A percentile compares a stretch with the other conserved stretches of the same genome.
Conservation (phyloP, 2,888 invertebrate species). For the Tenthredo mesomela region DNA sequence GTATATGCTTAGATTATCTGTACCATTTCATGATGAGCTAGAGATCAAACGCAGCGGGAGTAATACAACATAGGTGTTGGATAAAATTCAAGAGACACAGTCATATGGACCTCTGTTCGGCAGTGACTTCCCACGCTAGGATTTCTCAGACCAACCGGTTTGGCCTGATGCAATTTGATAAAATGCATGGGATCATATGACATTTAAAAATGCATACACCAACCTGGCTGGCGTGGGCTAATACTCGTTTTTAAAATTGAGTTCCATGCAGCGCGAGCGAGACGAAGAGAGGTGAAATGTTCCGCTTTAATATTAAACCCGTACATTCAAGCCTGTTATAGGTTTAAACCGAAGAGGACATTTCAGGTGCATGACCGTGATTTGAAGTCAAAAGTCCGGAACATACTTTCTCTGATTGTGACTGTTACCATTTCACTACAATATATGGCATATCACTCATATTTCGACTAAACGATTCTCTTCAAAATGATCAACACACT, state of each 20-base stretch:
- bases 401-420: neutral
- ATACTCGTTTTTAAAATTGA: neutral
- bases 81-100: neutral
- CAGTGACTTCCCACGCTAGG: neutral
- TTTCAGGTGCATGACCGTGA: neutral
- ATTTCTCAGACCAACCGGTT: neutral
- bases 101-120: neutral
- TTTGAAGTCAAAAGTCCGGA: neutral
- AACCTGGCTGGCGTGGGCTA: neutral
- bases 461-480: neutral
- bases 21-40: neutral
- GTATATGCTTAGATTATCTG: neutral
- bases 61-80: neutral
- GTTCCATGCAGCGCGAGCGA: neutral
- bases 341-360: neutral
- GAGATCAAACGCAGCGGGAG: neutral
- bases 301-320: constrained; percentile 20
- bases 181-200: neutral
- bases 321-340: neutral
- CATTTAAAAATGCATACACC: neutral
- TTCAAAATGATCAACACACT: neutral
- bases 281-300: neutral
- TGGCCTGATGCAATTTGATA: constrained; percentile 17
- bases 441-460: neutral
- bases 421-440: neutral